Conservation (phyloP, 2,797 vertebrate species). For the Dryobates pubescens region DNA sequence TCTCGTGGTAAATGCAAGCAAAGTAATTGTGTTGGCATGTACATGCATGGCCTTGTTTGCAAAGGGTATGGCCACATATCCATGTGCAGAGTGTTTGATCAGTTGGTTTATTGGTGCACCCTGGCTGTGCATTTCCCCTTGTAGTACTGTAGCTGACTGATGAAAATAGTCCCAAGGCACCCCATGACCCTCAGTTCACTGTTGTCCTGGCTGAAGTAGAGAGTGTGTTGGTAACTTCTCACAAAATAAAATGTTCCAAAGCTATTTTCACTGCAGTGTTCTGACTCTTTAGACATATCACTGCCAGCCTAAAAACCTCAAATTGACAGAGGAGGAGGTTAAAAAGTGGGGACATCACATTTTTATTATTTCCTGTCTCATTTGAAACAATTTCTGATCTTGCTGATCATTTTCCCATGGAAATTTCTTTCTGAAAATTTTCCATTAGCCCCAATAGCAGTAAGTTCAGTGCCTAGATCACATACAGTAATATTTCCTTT, state of each 20-base stretch:
- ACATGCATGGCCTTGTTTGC: conserved; percentile 39
- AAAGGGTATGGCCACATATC: conserved; percentile 22
- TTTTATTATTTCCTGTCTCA: neutral
- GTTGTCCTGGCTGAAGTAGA: neutral
- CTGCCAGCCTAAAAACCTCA: neutral
- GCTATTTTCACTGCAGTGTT: neutral
- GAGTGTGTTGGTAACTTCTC: neutral
- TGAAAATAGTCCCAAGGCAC: neutral
- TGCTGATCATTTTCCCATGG: fast-evolving
- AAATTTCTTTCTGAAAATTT: neutral
- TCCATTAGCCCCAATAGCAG: neutral
- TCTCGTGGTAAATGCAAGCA: conserved; percentile 52
- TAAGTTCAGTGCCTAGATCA: neutral
- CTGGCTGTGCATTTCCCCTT: neutral
- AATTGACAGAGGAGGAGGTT: neutral
- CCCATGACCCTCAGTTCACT: neutral
- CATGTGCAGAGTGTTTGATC: neutral
- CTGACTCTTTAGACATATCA: neutral
- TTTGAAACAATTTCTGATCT: neutral
- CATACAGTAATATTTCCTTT: neutral
- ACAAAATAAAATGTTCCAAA: neutral
- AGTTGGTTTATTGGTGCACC: neutral
- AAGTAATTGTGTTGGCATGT: conserved; percentile 40
- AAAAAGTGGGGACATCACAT: neutral
- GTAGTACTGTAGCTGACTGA: neutral